Percentiles rank a stretch among this genome's conserved stretches.
phyloP scores from a whole-genome alignment of 2,797 vertebrate genomes.

The Dicrostonyx torquatus region DNA sequence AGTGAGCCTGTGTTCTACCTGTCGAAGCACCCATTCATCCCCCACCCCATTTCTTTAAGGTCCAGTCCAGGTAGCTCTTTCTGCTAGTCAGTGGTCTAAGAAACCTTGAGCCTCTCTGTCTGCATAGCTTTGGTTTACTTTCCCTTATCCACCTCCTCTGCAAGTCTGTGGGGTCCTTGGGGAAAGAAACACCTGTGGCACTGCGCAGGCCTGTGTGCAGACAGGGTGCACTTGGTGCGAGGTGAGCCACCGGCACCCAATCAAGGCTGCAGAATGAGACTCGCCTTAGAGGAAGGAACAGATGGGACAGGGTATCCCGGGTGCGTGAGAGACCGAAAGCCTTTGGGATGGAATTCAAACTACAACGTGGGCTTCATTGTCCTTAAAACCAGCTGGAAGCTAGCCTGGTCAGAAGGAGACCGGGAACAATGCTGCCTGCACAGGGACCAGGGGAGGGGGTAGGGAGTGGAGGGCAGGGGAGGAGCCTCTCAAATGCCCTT shows the following conservation, averaged over 20 bases:
- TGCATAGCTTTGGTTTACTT: not conserved
- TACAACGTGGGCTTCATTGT: not conserved
- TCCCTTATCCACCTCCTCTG: not conserved
- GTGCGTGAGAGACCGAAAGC: not conserved
- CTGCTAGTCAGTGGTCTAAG: not conserved
- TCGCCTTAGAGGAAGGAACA: not conserved
- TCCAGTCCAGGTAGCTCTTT: not conserved
- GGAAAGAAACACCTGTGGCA: not conserved
- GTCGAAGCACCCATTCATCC: not conserved
- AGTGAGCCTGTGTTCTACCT: not conserved
- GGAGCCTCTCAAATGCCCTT: not conserved
- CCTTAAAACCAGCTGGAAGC: not conserved
- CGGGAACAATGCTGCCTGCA: not conserved
- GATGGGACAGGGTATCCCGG: not conserved
- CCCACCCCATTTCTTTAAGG: not conserved
- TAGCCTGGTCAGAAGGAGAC: not conserved
- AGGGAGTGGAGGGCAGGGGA: not conserved
- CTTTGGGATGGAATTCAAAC: not conserved
- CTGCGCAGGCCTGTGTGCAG: not conserved
- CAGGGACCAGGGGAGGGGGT: not conserved
- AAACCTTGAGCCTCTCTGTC: not conserved
- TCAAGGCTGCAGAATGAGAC: not conserved
- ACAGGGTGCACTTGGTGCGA: not conserved
- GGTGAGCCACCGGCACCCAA: not conserved
- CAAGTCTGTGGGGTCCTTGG: not conserved